phyloP scores from a whole-genome alignment of 1,140 invertebrate species.

The Acromyrmex heyeri region DNA sequence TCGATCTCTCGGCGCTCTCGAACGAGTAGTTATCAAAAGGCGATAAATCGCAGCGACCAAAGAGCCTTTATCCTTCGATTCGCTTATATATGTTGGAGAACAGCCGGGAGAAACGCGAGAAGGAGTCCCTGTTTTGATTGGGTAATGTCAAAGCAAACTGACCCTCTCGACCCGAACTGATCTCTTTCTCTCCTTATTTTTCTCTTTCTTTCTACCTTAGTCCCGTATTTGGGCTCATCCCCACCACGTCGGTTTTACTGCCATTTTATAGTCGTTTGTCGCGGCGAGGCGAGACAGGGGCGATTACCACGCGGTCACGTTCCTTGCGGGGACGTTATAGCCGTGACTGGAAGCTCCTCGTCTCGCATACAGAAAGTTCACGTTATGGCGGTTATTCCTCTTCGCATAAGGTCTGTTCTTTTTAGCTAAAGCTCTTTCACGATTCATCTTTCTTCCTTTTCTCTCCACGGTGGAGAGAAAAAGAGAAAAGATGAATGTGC shows the following conservation, averaged over 20 bases:
- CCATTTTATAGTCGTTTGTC: conserved; percentile 74
- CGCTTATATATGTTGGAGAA: conserved; percentile 19
- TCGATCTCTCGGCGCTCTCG: conserved; percentile 11
- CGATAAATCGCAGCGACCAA: conserved; percentile 32
- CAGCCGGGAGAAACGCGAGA: conserved; percentile 10
- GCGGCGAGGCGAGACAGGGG: conserved; percentile 68
- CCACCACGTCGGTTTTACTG: conserved; percentile 67
- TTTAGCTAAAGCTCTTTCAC: no score
- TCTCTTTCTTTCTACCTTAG: conserved; percentile 21
- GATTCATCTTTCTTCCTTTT: no score
- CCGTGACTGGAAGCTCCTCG: conserved; percentile 35
- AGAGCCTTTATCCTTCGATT: conserved; percentile 55
- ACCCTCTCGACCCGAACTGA: conserved; percentile 43
- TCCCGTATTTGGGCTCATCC: conserved; percentile 31
- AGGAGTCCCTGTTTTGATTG: conserved; percentile 74
- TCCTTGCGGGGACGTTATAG: conserved; percentile 52
- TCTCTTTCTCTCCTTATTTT: conserved; percentile 33
- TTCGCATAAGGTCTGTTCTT: neutral
- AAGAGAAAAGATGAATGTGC: neutral
- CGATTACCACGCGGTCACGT: conserved; percentile 76
- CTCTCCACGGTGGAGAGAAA: neutral
- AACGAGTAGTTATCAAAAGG: conserved; percentile 32
- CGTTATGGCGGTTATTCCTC: neutral
- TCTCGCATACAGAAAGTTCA: conserved; percentile 7
- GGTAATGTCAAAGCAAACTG: conserved; percentile 78